Evolutionary conservation across 2,113 vertebrate species (phyloP), one percentile per base, ranked within the genome.

Genomic region (Malaclemys terrapin): DNA sequence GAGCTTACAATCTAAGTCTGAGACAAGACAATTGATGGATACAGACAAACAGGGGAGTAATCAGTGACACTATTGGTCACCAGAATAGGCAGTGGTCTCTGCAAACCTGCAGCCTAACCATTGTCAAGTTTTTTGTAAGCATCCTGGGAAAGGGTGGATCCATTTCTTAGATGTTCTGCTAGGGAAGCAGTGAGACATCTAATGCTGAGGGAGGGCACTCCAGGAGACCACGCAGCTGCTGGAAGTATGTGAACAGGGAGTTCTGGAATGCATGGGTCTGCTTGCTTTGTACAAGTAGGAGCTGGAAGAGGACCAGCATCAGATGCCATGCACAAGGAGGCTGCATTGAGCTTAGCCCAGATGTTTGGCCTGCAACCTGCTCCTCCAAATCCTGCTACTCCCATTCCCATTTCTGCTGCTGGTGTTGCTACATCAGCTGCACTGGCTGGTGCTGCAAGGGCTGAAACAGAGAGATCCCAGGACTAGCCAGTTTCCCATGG

Each of bases 311-410:
- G 88, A 84, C 81, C 93, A 93, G 88, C 90, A 93, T 96, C 93
- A 87, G 1, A 22, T 69, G 62, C 16, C 96, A 93, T 49, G 62
- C 56, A 90, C 42, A 27, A 45, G 12, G 42, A 78, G 75, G 25
- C 75, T 47, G 24, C 52, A 84, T 29, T 92, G 83, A 95, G 62
- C 78, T 94, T 94, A 87, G 5, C 87, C 90, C 91, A 96, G 94
- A 93, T 96, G 94, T 96, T 91, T 96, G 96, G 95, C 89, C 16
- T 0, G 38, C 35, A 93, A 95, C 95, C 94, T 97, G 95, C 84
- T 86, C 81, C 69, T 96, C 82, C 93, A 95, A 85, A 94, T 84
- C 85, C 95, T 1, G 0, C 38, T 82, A 93, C 95, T 97, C 94
- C 96, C 96, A 95, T 95, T 96, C 94, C 62, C 72, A 81, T 80